Conservation (phyloP, 2,113 vertebrate species). For the Melanocharis versteri region DNA sequence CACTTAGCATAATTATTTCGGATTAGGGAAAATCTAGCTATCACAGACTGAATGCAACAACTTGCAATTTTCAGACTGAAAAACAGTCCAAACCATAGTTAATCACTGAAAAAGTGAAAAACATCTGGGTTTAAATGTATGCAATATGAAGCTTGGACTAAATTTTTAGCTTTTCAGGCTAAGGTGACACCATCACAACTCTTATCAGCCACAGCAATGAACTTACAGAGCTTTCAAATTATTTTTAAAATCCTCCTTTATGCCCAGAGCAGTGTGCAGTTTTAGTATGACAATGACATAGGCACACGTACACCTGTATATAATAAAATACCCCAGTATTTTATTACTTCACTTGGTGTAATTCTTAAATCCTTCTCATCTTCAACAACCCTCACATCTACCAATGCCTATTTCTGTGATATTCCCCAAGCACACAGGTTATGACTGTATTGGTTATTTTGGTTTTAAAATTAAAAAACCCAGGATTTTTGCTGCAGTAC, state of each 20-base stretch:
- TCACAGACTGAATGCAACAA: not conserved
- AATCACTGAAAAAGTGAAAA: not conserved
- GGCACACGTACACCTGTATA: too few species aligned
- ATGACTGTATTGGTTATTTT: not conserved
- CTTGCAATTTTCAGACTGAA: not conserved
- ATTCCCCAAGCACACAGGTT: not conserved
- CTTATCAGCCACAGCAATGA: not conserved
- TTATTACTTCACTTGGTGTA: not conserved
- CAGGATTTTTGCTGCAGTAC: not conserved
- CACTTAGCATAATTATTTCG: not conserved
- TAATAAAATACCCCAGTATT: not conserved
- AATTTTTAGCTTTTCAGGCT: not conserved
- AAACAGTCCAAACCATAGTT: not conserved
- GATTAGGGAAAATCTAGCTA: not conserved
- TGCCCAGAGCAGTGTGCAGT: not conserved
- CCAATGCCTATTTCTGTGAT: not conserved
- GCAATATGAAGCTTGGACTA: not conserved
- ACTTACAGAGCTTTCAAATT: not conserved
- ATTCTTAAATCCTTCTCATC: not conserved
- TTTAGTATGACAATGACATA: not conserved
- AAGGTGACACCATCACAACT: not conserved
- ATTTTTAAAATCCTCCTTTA: not conserved
- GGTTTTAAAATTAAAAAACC: not conserved
- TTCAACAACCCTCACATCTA: not conserved
- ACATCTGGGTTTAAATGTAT: not conserved